A percentile compares a stretch with the other conserved stretches of the same genome.
Evolutionary conservation across 1,140 invertebrate genomes (phyloP).

Genomic region (Drosophila ogumai): DNA sequence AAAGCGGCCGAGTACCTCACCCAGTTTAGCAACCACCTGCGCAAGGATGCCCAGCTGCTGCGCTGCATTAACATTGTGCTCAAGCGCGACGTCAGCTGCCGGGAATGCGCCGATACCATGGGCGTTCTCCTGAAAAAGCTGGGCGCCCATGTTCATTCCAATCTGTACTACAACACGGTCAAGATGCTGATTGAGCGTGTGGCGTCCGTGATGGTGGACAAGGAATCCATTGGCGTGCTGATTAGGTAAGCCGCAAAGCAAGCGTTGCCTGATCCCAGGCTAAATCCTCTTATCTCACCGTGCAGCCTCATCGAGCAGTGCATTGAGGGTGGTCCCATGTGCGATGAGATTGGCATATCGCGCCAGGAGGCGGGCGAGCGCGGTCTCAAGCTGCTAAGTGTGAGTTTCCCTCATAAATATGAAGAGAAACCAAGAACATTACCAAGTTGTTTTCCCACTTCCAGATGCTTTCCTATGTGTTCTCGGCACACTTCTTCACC

Average conservation of each 20-base stretch:
- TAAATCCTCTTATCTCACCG: slow-evolving; percentile 7
- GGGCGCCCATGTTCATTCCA: slow-evolving; percentile 96
- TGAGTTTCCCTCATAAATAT: slow-evolving; percentile 70
- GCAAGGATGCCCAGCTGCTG: slow-evolving; percentile 91
- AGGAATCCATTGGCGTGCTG: slow-evolving; percentile 91
- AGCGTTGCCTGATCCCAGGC: not conserved
- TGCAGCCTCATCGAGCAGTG: slow-evolving; percentile 79
- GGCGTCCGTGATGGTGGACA: slow-evolving; percentile 98
- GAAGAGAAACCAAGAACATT: not conserved
- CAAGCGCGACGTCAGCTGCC: slow-evolving; percentile 94
- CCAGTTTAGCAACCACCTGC: slow-evolving; percentile 94
- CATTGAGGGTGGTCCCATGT: slow-evolving; percentile 73
- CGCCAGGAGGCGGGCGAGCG: slow-evolving; percentile 92
- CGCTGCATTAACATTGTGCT: slow-evolving; percentile 94
- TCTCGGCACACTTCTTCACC: slow-evolving; percentile 96
- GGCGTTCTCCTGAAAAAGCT: slow-evolving; percentile 95
- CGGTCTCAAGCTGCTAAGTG: slow-evolving; percentile 92
- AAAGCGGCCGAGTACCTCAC: slow-evolving; percentile 96
- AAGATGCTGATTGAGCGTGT: slow-evolving; percentile 97
- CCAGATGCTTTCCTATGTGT: slow-evolving; percentile 92
- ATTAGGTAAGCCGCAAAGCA: slow-evolving; percentile 86
- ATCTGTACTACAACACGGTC: slow-evolving; percentile 97
- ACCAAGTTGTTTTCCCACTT: not conserved
- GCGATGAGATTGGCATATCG: slow-evolving; percentile 91
- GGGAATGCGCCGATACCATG: slow-evolving; percentile 94